phyloP scores from a whole-genome alignment of 35 echinoderm and acorn worm species.

The Acanthaster planci region DNA sequence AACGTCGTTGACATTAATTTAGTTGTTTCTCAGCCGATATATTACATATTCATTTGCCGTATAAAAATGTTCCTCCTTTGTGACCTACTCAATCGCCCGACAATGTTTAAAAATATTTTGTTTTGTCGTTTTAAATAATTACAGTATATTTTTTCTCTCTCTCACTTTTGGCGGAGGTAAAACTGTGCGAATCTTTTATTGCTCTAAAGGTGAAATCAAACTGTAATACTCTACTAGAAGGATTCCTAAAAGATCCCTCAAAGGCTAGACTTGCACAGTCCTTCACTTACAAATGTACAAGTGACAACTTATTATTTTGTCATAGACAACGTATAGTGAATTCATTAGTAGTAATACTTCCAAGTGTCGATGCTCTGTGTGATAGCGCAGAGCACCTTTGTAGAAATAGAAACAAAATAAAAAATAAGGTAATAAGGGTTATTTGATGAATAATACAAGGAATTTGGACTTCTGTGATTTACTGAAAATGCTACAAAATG shows the following conservation, averaged over 20 bases:
- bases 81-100: background rate
- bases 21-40: slow-evolving; percentile 16
- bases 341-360: background rate
- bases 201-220: slow-evolving; percentile 16
- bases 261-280: slow-evolving; percentile 19
- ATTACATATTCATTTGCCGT: slow-evolving; percentile 29
- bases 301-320: background rate
- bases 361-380: background rate
- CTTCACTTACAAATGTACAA: slow-evolving; percentile 1
- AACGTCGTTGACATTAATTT: background rate
- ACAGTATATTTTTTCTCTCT: background rate
- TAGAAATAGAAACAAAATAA: background rate
- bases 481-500: background rate
- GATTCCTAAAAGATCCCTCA: background rate
- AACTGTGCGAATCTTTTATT: slow-evolving; percentile 3
- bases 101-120: background rate
- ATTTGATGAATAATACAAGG: background rate
- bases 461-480: background rate
- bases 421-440: background rate
- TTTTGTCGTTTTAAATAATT: background rate
- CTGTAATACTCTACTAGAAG: background rate
- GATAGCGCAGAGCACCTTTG: background rate
- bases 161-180: too few relatives aligned
- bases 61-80: background rate
- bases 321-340: background rate